Evolutionary conservation across 1,140 invertebrate species (phyloP).

Genomic region (Drosophila guanche): DNA sequence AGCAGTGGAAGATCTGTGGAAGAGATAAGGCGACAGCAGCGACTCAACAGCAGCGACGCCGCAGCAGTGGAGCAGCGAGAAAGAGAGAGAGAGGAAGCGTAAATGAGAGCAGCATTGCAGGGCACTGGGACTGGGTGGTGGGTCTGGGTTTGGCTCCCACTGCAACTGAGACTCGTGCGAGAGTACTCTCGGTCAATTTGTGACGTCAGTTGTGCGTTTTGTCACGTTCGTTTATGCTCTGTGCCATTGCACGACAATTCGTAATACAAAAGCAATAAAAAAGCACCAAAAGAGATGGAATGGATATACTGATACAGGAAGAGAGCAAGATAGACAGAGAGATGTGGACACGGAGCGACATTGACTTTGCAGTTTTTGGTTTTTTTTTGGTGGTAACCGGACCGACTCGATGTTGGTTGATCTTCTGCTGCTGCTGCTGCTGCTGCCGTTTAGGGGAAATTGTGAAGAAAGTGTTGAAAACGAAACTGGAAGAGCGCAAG

Average conservation of each 20-base stretch:
- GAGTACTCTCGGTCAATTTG: constrained; percentile 9
- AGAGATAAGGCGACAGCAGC: no score
- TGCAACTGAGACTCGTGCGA: no score
- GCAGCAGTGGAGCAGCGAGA: no score
- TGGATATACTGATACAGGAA: constrained; percentile 3
- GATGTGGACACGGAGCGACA: constrained; percentile 43
- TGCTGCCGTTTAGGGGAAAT: constrained; percentile 70
- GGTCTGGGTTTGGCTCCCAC: no score
- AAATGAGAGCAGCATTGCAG: no score
- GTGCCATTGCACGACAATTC: constrained; percentile 63
- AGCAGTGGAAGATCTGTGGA: no score
- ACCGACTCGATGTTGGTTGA: neutral
- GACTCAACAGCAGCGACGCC: no score
- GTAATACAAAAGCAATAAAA: constrained; percentile 52
- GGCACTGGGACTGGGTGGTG: no score
- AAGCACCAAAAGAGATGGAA: no score
- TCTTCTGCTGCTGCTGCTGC: constrained; percentile 24
- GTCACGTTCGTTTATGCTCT: constrained; percentile 74
- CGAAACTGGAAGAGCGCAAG: constrained; percentile 69
- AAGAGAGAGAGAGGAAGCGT: no score
- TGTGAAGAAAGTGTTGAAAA: constrained; percentile 82
- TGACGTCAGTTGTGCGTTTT: constrained; percentile 67
- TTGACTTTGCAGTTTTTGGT: constrained; percentile 55
- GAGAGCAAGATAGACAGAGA: constrained; percentile 4
- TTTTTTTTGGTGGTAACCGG: constrained; percentile 29